These are phyloP conservation scores for Littorina saxatilis DNA, from an alignment of 1,140 invertebrate species.

Conservation along the genomic window DNA sequence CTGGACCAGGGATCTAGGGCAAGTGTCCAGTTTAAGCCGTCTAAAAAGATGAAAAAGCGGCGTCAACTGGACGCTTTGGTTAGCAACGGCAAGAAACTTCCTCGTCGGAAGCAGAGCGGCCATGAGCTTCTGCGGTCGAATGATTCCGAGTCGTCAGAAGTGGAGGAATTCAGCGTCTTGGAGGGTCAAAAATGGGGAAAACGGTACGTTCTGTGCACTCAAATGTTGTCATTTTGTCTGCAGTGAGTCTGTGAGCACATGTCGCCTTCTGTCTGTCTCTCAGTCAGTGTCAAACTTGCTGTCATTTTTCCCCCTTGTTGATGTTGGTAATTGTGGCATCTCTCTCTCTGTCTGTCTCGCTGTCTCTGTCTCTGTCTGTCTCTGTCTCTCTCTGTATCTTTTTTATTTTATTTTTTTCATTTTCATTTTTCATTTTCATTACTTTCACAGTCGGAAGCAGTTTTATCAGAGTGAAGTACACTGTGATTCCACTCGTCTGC, in stretches of 20 bases:
- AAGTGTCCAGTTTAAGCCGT: slow-evolving; percentile 74
- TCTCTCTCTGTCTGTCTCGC: no score
- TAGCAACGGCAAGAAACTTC: slow-evolving; percentile 70
- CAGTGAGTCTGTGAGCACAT: no score
- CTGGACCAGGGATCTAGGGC: slow-evolving; percentile 61
- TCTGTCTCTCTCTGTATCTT: no score
- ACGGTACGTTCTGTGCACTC: slow-evolving; percentile 55
- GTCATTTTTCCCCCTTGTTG: not conserved
- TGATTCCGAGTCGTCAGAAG: slow-evolving; percentile 73
- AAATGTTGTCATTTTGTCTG: no score
- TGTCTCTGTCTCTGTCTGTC: no score
- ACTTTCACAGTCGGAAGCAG: no score
- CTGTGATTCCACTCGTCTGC: no score
- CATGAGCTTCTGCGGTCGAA: slow-evolving; percentile 70
- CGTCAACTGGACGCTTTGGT: slow-evolving; percentile 76
- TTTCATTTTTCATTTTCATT: no score
- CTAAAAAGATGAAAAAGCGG: slow-evolving; percentile 77
- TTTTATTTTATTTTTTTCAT: no score
- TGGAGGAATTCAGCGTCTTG: slow-evolving; percentile 71
- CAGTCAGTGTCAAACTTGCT: not conserved
- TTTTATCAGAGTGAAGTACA: no score
- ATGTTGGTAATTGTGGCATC: no score
- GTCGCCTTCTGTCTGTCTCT: no score
- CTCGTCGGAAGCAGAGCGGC: slow-evolving; percentile 66
- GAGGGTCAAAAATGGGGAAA: slow-evolving; percentile 61